Percentiles rank a stretch among this genome's conserved stretches.
These are phyloP conservation scores for Cynocephalus volans DNA, from an alignment of 2,113 vertebrate genomes.

Conservation along the genomic window DNA sequence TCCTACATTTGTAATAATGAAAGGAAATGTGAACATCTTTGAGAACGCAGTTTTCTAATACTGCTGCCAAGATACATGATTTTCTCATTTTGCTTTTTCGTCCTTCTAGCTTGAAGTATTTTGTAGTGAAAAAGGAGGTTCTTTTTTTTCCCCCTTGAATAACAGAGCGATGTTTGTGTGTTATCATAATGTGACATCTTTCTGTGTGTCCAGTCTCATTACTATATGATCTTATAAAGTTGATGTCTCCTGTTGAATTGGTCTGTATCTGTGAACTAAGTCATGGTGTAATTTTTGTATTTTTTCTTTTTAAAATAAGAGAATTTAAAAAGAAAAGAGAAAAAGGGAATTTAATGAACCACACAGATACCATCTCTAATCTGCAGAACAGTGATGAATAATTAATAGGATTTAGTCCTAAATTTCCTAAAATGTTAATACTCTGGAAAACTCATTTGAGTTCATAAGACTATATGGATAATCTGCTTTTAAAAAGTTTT, in stretches of 20 bases:
- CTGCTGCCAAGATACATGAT: slow-evolving; percentile 50
- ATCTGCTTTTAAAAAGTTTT: slow-evolving; percentile 35
- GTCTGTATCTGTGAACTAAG: background rate
- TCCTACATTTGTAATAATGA: slow-evolving; percentile 12
- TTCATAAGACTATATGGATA: slow-evolving; percentile 43
- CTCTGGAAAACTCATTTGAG: slow-evolving; percentile 57
- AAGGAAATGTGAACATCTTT: slow-evolving; percentile 36
- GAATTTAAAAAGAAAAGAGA: background rate
- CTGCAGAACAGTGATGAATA: slow-evolving; percentile 52
- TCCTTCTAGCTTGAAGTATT: background rate
- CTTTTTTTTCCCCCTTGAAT: background rate
- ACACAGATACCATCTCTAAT: slow-evolving; percentile 42
- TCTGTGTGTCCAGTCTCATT: background rate
- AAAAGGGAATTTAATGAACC: slow-evolving; percentile 50
- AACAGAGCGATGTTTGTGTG: background rate
- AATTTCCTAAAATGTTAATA: slow-evolving; percentile 55
- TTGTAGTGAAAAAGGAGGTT: background rate
- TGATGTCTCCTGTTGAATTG: background rate
- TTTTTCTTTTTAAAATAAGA: background rate
- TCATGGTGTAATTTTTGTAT: background rate
- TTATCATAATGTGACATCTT: background rate
- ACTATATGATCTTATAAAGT: background rate
- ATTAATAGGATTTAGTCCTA: slow-evolving; percentile 61
- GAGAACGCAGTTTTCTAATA: slow-evolving; percentile 56
- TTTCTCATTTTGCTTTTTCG: slow-evolving; percentile 55